Evolutionary conservation across 2,797 vertebrate genomes (phyloP).

Genomic region (Pyrocephalus nanus): DNA sequence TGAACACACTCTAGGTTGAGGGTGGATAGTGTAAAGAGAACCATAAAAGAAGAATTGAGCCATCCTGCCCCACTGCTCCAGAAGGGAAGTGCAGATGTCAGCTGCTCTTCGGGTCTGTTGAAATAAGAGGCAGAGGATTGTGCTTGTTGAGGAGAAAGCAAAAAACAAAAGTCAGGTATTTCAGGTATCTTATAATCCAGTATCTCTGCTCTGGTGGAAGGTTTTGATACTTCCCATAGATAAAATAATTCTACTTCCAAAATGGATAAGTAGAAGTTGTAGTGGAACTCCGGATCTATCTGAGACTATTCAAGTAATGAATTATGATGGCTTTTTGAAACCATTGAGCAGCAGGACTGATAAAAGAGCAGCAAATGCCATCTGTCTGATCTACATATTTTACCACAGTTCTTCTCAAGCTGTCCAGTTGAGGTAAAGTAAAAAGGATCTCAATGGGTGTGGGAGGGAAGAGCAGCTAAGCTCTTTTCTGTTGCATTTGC

Average conservation of each 20-base stretch:
- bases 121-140: background rate
- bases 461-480: background rate
- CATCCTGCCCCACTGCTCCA: background rate
- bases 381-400: slow-evolving; percentile 26
- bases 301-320: background rate
- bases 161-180: background rate
- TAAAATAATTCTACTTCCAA: background rate
- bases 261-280: background rate
- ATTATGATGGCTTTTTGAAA: background rate
- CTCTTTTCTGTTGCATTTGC: background rate
- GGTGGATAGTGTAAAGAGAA: background rate
- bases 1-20: background rate
- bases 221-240: background rate
- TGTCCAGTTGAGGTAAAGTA: background rate
- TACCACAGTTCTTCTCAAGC: background rate
- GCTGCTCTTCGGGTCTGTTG: background rate
- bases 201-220: background rate
- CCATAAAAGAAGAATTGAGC: background rate
- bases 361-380: slow-evolving; percentile 50
- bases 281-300: background rate
- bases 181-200: background rate
- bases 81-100: background rate
- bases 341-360: slow-evolving; percentile 4
- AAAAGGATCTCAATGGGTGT: background rate
- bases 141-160: background rate